phyloP scores from a whole-genome alignment of 2,888 invertebrate genomes.

The Dinocampus coccinellae region DNA sequence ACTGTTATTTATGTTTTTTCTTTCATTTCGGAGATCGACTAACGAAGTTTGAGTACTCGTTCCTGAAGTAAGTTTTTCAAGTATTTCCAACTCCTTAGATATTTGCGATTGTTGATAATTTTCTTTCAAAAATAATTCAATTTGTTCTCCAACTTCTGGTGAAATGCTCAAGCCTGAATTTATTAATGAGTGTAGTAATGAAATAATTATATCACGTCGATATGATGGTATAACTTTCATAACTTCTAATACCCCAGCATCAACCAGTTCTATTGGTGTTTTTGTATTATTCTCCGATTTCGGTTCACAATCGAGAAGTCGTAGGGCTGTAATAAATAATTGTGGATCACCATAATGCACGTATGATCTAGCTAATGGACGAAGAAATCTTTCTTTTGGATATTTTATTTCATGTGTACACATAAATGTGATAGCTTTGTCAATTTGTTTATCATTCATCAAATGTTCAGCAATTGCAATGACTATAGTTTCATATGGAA shows the following conservation, averaged over 20 bases:
- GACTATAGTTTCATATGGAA: constrained; percentile 16
- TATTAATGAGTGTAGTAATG: constrained; percentile 65
- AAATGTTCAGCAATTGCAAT: constrained; percentile 34
- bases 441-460: constrained; percentile 43
- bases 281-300: neutral
- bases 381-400: constrained; percentile 33
- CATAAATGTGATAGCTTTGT: constrained; percentile 37
- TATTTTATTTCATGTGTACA: constrained; percentile 30
- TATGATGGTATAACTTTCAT: neutral
- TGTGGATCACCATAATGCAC: constrained; percentile 46
- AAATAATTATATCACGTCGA: neutral
- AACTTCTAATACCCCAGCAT: constrained; percentile 7
- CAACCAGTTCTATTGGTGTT: constrained; percentile 16
- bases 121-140: constrained; percentile 77
- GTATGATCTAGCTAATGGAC: constrained; percentile 35
- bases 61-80: constrained; percentile 77
- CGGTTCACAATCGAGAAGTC: constrained; percentile 23
- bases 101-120: constrained; percentile 77
- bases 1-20: too few relatives aligned
- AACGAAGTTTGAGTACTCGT: constrained; percentile 68
- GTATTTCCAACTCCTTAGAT: constrained; percentile 74
- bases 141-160: constrained; percentile 73
- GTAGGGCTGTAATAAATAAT: constrained; percentile 38
- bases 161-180: constrained; percentile 78
- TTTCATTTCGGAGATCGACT: too few relatives aligned